Evolutionary conservation across 37 sponge, comb jelly and placozoan genomes (phyloP), one percentile per base, ranked within the genome.

Genomic region (Ianthella basta): DNA sequence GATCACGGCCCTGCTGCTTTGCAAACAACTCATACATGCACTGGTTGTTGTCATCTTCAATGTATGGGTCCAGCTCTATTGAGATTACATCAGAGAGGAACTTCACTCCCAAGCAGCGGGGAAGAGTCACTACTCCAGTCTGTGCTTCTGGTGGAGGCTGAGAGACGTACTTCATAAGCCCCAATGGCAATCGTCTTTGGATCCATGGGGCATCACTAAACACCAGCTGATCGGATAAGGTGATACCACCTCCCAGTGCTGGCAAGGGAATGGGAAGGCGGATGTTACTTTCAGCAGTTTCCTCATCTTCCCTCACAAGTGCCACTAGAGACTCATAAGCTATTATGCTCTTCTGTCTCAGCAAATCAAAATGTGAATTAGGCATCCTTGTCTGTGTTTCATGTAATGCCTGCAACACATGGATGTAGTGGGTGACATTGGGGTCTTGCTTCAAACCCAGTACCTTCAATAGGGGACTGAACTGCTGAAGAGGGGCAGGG

Each of bases 1-100:
- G 21, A 35, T 12, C 20, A 44, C 66, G 39, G 14, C 41, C 37
- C 25, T 63, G 33, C 12, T 73, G 1, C 0, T 19, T 35, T 60
- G 50, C 72, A 15, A 80, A 40, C 18, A 29, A 38, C 29, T 89
- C 86, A 72, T 85, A 75, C 12, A 0, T 73, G 55, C 90, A 89
- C 15, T 36, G 27, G 27, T 44, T 63, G 21, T 72, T 73, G 37
- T 30, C 20, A 5, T 19, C 19, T 32, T 27, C 34, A 44, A 79
- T 36, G 53, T 74, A 29, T 54, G 18, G 37, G 70, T 81, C 55
- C 4, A 89, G 38, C 57, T 81, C 54, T 38, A 85, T 83, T 37
- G 38, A 40, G 4, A 85, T 38, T 14, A 85, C 23, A 36, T 53
- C 30, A 44, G 50, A 56, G 20, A 85, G 33, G 15, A 56, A 55